Evolutionary conservation across 2,888 invertebrate genomes (phyloP).

Genomic region (Ornithoptera priamus): DNA sequence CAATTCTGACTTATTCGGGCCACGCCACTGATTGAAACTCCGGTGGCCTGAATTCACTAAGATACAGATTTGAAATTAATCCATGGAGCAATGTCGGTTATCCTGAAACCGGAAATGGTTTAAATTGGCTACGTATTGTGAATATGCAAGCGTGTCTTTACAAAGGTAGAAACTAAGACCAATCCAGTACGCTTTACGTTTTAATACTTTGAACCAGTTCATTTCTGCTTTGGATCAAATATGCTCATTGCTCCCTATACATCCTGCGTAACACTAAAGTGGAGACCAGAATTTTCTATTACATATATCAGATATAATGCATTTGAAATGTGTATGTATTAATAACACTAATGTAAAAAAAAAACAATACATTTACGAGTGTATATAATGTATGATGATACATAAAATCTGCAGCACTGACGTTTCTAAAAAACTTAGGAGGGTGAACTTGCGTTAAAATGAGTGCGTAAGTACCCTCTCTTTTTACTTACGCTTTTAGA

Average conservation of each 20-base stretch:
- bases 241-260: background rate
- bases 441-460: constrained; percentile 27
- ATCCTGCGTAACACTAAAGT: background rate
- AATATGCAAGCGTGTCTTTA: constrained; percentile 12
- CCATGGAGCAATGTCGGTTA: constrained; percentile 13
- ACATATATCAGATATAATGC: too few relatives aligned
- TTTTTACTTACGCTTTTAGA: constrained; percentile 38
- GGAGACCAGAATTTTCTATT: too few relatives aligned
- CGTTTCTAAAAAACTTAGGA: constrained; percentile 19
- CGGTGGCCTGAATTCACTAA: constrained; percentile 9
- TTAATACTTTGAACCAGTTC: background rate
- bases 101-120: constrained; percentile 12
- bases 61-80: constrained; percentile 27
- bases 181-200: background rate
- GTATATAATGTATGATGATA: background rate
- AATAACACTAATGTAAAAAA: too few relatives aligned
- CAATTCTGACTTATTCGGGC: constrained; percentile 6
- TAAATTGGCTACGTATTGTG: constrained; percentile 28
- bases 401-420: constrained; percentile 1
- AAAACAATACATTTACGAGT: background rate
- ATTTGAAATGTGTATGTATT: too few relatives aligned
- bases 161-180: background rate
- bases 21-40: constrained; percentile 19
- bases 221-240: background rate
- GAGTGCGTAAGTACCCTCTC: constrained; percentile 36